Percentiles rank a stretch among this genome's conserved stretches.
Evolutionary conservation across 1,140 invertebrate genomes (phyloP).

Genomic region (Catajapyx aquilonaris): DNA sequence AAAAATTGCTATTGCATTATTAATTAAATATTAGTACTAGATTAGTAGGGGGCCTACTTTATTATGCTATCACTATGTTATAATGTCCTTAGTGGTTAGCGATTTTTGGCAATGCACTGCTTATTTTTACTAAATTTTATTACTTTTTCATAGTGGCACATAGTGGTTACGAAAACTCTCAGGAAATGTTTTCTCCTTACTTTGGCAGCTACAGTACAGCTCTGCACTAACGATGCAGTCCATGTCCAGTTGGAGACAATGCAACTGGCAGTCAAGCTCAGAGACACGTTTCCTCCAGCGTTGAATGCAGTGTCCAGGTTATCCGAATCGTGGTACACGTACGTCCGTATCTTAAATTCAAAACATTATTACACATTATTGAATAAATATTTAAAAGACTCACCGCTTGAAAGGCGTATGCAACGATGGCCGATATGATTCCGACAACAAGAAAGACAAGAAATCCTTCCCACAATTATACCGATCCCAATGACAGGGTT

Average conservation of each 20-base stretch:
- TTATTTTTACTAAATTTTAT: no score
- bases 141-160: neutral
- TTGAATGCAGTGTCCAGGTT: slow-evolving; percentile 19
- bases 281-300: slow-evolving; percentile 21
- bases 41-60: no score
- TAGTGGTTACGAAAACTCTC: neutral
- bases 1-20: neutral
- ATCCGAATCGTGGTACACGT: slow-evolving; percentile 2
- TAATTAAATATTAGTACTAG: no score
- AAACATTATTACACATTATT: neutral
- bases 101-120: no score
- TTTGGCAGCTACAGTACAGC: slow-evolving; percentile 18
- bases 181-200: slow-evolving; percentile 8
- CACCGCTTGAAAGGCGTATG: neutral
- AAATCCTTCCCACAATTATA: neutral
- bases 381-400: neutral
- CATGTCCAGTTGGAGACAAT: slow-evolving; percentile 24
- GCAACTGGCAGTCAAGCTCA: slow-evolving; percentile 20
- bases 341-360: neutral
- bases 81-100: no score
- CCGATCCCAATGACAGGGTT: no score
- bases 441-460: neutral
- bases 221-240: slow-evolving; percentile 22
- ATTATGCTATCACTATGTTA: no score
- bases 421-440: neutral